Evolutionary conservation across 2,888 invertebrate species (phyloP), one percentile per base, ranked within the genome.

Genomic region (Mystacides longicornis): DNA sequence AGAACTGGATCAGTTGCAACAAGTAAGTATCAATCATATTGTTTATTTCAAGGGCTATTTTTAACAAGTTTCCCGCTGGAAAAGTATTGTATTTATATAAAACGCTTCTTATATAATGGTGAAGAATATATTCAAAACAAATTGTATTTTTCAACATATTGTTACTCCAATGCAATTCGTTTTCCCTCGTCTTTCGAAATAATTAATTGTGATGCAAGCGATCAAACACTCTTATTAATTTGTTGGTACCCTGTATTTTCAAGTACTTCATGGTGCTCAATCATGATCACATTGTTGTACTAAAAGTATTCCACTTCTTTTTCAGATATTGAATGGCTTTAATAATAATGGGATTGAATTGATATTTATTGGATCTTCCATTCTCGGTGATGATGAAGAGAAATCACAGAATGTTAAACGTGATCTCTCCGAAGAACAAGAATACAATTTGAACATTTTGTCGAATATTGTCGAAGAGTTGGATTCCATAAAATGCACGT

Each of bases 341-440:
- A 75, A 81, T 62, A 73, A 77, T 50, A 71, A 75, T 2, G 70
- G 74, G 11, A 77, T 81, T 61, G 80, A 83, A 64, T 68, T 87
- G 14, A 81, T 82, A 66, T 77, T 85, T 9, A 81, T 87, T 77
- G 85, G 77, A 64, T 78, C 71, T 55, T 69, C 73, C 53, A 65
- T 73, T 45, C 67, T 73, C 57, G 63, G 66, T 37, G 72, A 75
- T 61, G 70, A 74, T 52, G 63, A 64, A 3, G 68, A 66, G 49
- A 60, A 67, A 22, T n/a, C 14, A 4, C 16, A 14, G 14, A 67
- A 67, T 51, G 66, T 74, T 54, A 63, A 67, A 1, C 59, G 62
- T 19, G n/a, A 63, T 67, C 0, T 64, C 64, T 52, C 23, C 2
- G 52, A 55, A 53, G 60, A 66, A 33, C 71, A 73, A 42, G 63